Evolutionary conservation across 2,888 invertebrate species (phyloP), one percentile per base, ranked within the genome.

Genomic region (Danaus chrysippus): DNA sequence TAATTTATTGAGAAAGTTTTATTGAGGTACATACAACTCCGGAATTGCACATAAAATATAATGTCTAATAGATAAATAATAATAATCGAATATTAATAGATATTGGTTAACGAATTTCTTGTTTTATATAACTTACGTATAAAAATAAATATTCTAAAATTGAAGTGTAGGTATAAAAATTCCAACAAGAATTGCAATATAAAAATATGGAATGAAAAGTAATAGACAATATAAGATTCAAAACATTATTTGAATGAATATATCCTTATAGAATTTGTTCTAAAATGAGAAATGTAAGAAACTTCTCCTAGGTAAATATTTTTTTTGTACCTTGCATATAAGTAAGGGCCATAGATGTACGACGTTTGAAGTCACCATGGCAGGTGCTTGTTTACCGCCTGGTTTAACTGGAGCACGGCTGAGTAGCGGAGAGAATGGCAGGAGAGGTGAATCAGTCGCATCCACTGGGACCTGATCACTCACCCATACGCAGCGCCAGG

Each of bases 401-500:
- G 75, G 73, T 42, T 79, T 84, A 0, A 70, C 13, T 0, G 78
- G 76, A 0, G 71, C 67, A 9, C 71, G 77, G 17, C 70, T 75
- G 23, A 81, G 61, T 0, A 84, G 74, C 0, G 87, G 89, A 0
- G 87, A 83, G 69, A 91, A 91, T 0, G 90, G 91, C 0, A 91
- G 79, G 0, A 91, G 78, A 0, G 91, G 91, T 0, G 83, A 67
- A 1, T 78, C 86, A 0, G 76, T 77, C 0, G 84, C 83, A 19
- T 90, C 89, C 1, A 90, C 81, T 0, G 91, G 91, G 0, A 91
- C 85, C 64, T 81, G 83, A 42, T 91, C 91, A 61, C 76, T 86
- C 15, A 91, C 90, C 90, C 89, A 91, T 1, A 91, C 78, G 64
- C 89, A 89, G 0, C 91, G 80, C 91, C 90, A 91, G 0, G 83